phyloP scores from a whole-genome alignment of 2,113 vertebrate species.

The Poeciliopsis prolifica region DNA sequence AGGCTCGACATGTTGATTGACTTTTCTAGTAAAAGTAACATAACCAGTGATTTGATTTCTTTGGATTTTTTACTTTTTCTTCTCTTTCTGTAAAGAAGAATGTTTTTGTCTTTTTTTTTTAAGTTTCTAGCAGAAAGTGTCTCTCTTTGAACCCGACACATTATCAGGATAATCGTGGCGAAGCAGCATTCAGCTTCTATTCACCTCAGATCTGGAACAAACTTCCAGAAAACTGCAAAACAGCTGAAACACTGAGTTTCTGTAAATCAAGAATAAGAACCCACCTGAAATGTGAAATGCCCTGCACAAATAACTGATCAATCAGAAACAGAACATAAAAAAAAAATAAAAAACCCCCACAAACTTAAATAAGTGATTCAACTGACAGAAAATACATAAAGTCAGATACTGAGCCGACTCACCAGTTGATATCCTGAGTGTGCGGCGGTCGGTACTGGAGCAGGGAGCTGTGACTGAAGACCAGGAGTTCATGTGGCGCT shows the following conservation, averaged over 20 bases:
- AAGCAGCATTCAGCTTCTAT: too few species aligned
- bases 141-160: too few species aligned
- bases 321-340: not conserved
- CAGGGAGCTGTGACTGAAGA: constrained; percentile 28
- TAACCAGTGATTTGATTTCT: too few species aligned
- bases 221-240: too few species aligned
- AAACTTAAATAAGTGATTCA: not conserved
- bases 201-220: too few species aligned
- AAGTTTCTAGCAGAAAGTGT: not conserved
- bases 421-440: constrained; percentile 20
- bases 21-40: too few species aligned
- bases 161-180: too few species aligned
- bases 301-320: not conserved
- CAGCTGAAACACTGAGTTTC: too few species aligned
- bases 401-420: constrained; percentile 20
- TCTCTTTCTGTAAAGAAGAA: too few species aligned
- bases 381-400: not conserved
- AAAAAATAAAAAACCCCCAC: not conserved
- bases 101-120: not conserved
- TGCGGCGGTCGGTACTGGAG: constrained; percentile 32
- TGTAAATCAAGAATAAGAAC: too few species aligned
- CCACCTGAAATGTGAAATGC: too few species aligned
- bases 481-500: constrained; percentile 21
- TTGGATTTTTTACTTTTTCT: too few species aligned
- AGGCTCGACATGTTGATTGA: not conserved